Base-by-base conservation (phyloP, 2,888 invertebrate genomes). In the Eupeodes luniger region DNA sequence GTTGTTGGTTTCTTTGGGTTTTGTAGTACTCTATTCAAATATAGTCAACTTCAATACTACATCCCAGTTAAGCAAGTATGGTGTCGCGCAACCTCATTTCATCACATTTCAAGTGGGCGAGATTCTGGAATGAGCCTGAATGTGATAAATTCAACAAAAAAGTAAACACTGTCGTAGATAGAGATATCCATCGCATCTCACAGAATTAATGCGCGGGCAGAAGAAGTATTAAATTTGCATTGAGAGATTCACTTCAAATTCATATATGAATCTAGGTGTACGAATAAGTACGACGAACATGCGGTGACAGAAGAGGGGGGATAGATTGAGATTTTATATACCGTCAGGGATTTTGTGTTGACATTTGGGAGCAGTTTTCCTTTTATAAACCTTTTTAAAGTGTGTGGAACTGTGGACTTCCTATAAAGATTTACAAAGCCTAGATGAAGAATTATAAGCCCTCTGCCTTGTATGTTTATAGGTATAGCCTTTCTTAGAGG, bases 171-270 rank as follows among this genome's bases (percentile, higher is more conserved):
- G 10, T 10, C 47, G 27, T 10, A 47, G 10, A 85, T 85, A 85
- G 81, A 85, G 85, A 85, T 85, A 85, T 85, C 81, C 70, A 85
- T 85, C 85, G 69, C 4, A 40, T 82, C 82, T 66, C 34, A 36
- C 64, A 44, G 27, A 69, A 55, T 75, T 49, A 74, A 55, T 80
- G 75, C 84, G 85, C 81, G 81, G 80, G 84, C 80, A 79, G 81
- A 85, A 66, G 16, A 40, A 19, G 27, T 40, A 14, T 61, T 40
- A 47, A 67, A 78, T 67, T 84, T 84, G 79, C 84, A 84, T 84
- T 49, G 44, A 72, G 72, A 59, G 57, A 72, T 59, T 14, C 72
- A 57, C 57, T 57, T 62, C 11, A 40, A 62, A 16, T 62, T 16
- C 12, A 44, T 61, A 27, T 57, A 34, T 57, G 12, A 9, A 6